phyloP scores from a whole-genome alignment of 2,888 invertebrate genomes.

The Rhopalosiphum nymphaeae region DNA sequence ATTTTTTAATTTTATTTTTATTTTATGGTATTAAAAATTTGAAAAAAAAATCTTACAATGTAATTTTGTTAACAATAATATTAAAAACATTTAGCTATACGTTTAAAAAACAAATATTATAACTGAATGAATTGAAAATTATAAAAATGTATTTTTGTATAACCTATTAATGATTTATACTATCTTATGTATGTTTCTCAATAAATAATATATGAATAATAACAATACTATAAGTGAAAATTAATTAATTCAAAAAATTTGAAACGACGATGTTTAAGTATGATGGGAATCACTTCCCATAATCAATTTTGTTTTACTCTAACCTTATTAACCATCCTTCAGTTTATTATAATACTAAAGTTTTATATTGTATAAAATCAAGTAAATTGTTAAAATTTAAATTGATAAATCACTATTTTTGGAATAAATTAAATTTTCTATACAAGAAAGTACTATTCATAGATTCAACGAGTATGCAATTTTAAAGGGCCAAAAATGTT shows the following conservation, averaged over 20 bases:
- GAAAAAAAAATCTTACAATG: background rate
- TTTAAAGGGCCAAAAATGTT: background rate
- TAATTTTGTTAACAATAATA: background rate
- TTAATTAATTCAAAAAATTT: background rate
- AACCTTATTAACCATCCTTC: background rate
- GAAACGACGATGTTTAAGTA: background rate
- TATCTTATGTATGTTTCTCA: background rate
- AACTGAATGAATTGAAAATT: background rate
- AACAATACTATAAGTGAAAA: background rate
- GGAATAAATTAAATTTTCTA: background rate
- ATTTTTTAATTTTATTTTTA: too few relatives aligned
- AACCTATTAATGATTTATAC: background rate
- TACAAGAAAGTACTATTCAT: background rate
- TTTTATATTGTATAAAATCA: background rate
- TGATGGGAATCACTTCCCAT: background rate
- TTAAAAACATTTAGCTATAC: background rate
- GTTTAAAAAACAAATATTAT: background rate
- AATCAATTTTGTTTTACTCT: background rate
- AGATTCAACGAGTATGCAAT: background rate
- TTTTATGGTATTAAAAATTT: background rate
- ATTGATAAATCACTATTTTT: background rate
- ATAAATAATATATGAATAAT: background rate
- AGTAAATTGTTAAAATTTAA: background rate
- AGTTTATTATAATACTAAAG: background rate
- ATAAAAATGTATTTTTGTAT: background rate